These are phyloP conservation scores for Leptopilina syphax DNA, from an alignment of 2,888 invertebrate genomes.

Conservation along the genomic window DNA sequence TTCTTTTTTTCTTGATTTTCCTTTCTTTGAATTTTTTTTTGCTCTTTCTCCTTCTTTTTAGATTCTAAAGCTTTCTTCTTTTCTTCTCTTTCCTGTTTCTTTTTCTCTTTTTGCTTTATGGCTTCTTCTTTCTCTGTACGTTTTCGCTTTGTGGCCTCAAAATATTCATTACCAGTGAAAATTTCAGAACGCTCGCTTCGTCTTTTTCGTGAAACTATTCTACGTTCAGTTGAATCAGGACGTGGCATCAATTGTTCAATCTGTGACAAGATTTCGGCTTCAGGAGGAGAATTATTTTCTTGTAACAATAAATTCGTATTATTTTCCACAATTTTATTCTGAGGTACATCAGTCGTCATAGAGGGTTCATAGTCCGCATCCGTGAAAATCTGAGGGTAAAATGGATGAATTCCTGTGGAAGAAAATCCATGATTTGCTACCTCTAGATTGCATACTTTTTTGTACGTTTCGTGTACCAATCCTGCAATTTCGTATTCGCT, in stretches of 20 bases:
- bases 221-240: neutral
- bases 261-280: neutral
- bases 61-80: neutral
- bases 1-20: neutral
- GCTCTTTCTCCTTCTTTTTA: neutral
- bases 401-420: neutral
- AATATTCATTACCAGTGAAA: neutral
- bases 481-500: slow-evolving; percentile 49
- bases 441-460: slow-evolving; percentile 44
- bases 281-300: neutral
- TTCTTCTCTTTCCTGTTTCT: neutral
- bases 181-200: neutral
- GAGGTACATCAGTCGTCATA: neutral
- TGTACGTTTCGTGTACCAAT: slow-evolving; percentile 46
- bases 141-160: neutral
- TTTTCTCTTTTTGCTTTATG: neutral
- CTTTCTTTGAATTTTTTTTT: neutral
- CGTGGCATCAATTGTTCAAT: neutral
- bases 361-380: neutral
- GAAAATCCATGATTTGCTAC: neutral
- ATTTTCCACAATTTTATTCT: neutral
- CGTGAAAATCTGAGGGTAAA: neutral
- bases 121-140: neutral
- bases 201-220: neutral
- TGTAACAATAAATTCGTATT: neutral